Evolutionary conservation across 2,888 invertebrate genomes (phyloP).

Genomic region (Oscheius sp.): DNA sequence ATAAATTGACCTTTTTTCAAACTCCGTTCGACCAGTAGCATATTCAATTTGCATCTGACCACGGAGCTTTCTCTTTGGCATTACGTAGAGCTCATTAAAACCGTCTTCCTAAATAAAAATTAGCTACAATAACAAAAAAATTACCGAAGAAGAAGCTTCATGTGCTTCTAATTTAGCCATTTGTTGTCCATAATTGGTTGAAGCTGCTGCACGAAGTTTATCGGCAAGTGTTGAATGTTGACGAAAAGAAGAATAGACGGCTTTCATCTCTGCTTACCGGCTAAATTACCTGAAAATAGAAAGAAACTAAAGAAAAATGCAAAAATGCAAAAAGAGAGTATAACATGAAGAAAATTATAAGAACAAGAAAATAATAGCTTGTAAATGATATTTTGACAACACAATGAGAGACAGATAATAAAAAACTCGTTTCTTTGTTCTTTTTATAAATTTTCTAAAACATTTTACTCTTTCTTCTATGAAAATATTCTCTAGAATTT

Average conservation of each 20-base stretch:
- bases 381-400: too few relatives aligned
- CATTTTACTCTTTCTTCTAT: too few relatives aligned
- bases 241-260: not conserved
- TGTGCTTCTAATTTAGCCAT: not conserved
- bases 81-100: constrained; percentile 67
- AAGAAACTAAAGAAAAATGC: too few relatives aligned
- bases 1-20: constrained; percentile 33
- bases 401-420: too few relatives aligned
- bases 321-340: not conserved
- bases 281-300: constrained; percentile 7
- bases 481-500: too few relatives aligned
- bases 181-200: not conserved
- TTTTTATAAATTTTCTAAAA: too few relatives aligned
- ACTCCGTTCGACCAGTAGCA: constrained; percentile 57
- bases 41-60: constrained; percentile 65
- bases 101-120: constrained; percentile 53
- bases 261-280: not conserved
- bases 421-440: too few relatives aligned
- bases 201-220: constrained; percentile 8
- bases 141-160: constrained; percentile 1
- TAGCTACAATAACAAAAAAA: not conserved
- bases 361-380: too few relatives aligned
- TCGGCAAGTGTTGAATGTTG: not conserved
- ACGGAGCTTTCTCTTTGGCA: constrained; percentile 67
- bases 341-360: not conserved